These are phyloP conservation scores for Myodes glareolus DNA, from an alignment of 2,113 vertebrate genomes.

Conservation along the genomic window DNA sequence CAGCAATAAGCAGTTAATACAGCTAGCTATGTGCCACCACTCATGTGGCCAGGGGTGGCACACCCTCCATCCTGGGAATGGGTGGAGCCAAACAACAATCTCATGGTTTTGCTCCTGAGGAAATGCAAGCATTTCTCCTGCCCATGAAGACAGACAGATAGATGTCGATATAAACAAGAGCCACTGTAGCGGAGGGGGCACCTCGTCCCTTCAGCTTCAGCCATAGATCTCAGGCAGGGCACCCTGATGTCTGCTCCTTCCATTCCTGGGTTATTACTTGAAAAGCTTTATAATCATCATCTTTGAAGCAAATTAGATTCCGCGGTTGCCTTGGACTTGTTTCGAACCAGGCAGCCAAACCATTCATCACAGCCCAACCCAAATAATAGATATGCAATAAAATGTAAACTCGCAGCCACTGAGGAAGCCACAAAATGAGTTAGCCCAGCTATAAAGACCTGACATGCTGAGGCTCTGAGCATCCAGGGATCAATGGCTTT, in stretches of 20 bases:
- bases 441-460: slow-evolving; percentile 76
- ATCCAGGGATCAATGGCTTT: slow-evolving; percentile 75
- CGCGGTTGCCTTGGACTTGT: slow-evolving; percentile 71
- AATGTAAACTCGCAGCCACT: slow-evolving; percentile 77
- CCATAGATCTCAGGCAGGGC: rapidly evolving
- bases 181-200: background rate
- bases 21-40: background rate
- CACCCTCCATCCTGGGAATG: background rate
- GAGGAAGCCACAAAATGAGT: slow-evolving; percentile 78
- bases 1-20: background rate
- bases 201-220: rapidly evolving
- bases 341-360: slow-evolving; percentile 65
- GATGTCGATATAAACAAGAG: background rate
- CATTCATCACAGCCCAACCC: slow-evolving; percentile 74
- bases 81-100: background rate
- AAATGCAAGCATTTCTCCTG: background rate
- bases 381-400: slow-evolving; percentile 79
- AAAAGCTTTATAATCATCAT: slow-evolving; percentile 64
- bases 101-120: background rate
- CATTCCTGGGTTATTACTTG: slow-evolving; percentile 36
- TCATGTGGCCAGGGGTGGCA: rapidly evolving
- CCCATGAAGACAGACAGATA: background rate
- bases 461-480: slow-evolving; percentile 48
- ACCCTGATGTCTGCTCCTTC: background rate
- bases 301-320: slow-evolving; percentile 74